Conservation (phyloP, 2,113 vertebrate genomes). For the Odocoileus hemionus region DNA sequence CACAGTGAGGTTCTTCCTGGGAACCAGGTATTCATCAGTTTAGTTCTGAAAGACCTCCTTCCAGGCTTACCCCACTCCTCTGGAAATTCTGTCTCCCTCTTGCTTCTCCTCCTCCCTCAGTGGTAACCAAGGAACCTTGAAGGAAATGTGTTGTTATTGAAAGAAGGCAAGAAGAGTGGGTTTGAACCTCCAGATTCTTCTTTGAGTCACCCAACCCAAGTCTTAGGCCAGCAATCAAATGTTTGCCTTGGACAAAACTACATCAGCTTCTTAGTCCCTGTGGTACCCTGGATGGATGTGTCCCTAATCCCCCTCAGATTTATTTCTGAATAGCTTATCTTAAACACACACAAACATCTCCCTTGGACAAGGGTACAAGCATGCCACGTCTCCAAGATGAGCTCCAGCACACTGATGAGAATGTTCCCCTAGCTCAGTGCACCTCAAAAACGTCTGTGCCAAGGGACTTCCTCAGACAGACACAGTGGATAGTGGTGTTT, state of each 20-base stretch:
- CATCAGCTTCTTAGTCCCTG: not conserved
- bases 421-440: not conserved
- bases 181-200: not conserved
- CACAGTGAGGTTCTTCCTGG: not conserved
- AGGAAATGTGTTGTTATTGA: not conserved
- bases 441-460: not conserved
- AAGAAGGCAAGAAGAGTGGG: not conserved
- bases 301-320: not conserved
- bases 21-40: not conserved
- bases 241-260: not conserved
- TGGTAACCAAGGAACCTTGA: not conserved
- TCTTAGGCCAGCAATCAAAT: not conserved
- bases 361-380: not conserved
- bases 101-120: not conserved
- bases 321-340: not conserved
- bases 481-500: not conserved
- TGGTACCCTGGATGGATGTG: not conserved
- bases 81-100: conserved; percentile 4
- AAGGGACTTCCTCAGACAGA: not conserved
- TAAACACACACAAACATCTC: not conserved
- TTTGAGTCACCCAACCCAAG: not conserved
- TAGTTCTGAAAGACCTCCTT: not conserved
- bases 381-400: not conserved
- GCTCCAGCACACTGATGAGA: not conserved
- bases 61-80: not conserved